Evolutionary conservation across 2,888 invertebrate species (phyloP).

Genomic region (Reticulitermes lucifugus): DNA sequence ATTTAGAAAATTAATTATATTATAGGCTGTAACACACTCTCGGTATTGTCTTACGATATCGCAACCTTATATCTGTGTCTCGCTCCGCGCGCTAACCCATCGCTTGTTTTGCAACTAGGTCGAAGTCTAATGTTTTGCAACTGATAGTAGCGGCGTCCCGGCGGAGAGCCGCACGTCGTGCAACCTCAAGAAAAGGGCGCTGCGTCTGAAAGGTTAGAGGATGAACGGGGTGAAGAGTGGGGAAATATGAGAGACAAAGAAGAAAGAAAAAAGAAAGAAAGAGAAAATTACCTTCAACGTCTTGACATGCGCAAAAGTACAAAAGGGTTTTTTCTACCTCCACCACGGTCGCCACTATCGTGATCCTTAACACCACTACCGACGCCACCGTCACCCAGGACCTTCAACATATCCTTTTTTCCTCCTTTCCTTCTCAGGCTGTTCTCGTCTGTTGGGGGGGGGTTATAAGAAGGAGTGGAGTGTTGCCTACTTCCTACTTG

Average conservation of each 20-base stretch:
- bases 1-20: too few species aligned
- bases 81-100: too few species aligned
- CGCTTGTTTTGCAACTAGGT: background rate
- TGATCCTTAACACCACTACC: conserved; percentile 32
- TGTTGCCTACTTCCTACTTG: conserved; percentile 14
- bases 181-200: conserved; percentile 52
- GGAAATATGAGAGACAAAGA: conserved; percentile 41
- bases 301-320: conserved; percentile 51
- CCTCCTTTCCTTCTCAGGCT: background rate
- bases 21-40: too few species aligned
- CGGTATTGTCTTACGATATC: too few species aligned
- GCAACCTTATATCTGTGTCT: too few species aligned
- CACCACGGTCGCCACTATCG: conserved; percentile 38
- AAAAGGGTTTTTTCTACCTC: conserved; percentile 21
- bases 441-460: conserved; percentile 33
- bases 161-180: conserved; percentile 22
- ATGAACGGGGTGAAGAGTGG: conserved; percentile 41
- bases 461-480: conserved; percentile 1
- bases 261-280: conserved; percentile 26
- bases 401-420: conserved; percentile 32
- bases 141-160: conserved; percentile 39
- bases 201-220: conserved; percentile 44
- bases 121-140: conserved; percentile 24
- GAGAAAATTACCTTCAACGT: conserved; percentile 28
- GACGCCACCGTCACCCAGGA: conserved; percentile 7